Percentiles rank a stretch among this genome's conserved stretches.
Evolutionary conservation across 30 jellyfish, hydroid and myxozoan genomes (phyloP).

Genomic region (Cassiopea andromeda): DNA sequence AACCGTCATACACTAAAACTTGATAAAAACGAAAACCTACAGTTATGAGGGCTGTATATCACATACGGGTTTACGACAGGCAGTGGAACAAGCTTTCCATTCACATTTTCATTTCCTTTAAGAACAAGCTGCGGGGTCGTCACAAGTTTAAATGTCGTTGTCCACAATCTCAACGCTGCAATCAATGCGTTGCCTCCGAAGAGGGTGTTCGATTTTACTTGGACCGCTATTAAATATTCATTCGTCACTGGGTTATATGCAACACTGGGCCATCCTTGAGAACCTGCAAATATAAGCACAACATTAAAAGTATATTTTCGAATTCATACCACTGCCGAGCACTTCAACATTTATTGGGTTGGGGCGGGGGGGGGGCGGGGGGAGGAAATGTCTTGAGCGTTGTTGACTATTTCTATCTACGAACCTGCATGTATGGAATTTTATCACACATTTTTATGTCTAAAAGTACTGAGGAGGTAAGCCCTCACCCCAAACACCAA

Average conservation of each 20-base stretch:
- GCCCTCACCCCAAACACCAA: too few species aligned
- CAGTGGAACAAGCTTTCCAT: slow-evolving; percentile 31
- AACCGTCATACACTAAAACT: background rate
- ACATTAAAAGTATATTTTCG: too few species aligned
- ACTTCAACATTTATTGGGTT: too few species aligned
- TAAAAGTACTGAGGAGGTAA: too few species aligned
- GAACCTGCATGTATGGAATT: too few species aligned
- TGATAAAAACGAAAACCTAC: background rate
- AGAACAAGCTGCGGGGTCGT: slow-evolving; percentile 46
- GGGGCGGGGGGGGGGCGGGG: too few species aligned
- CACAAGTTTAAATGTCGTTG: slow-evolving; percentile 14
- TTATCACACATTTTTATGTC: too few species aligned
- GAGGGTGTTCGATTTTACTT: slow-evolving; percentile 5
- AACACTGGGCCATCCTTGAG: slow-evolving; percentile 77
- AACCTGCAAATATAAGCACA: background rate
- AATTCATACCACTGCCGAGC: too few species aligned
- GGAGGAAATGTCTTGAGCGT: too few species aligned
- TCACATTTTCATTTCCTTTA: slow-evolving; percentile 37
- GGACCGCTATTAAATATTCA: slow-evolving; percentile 48
- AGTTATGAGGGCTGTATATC: slow-evolving; percentile 27
- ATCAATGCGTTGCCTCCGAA: slow-evolving; percentile 54
- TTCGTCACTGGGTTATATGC: slow-evolving; percentile 64
- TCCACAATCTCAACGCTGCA: slow-evolving; percentile 42
- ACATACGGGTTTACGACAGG: slow-evolving; percentile 48
- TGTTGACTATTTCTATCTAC: too few species aligned